phyloP scores from a whole-genome alignment of 2,113 vertebrate species.

The Microcebus lehilahytsara region DNA sequence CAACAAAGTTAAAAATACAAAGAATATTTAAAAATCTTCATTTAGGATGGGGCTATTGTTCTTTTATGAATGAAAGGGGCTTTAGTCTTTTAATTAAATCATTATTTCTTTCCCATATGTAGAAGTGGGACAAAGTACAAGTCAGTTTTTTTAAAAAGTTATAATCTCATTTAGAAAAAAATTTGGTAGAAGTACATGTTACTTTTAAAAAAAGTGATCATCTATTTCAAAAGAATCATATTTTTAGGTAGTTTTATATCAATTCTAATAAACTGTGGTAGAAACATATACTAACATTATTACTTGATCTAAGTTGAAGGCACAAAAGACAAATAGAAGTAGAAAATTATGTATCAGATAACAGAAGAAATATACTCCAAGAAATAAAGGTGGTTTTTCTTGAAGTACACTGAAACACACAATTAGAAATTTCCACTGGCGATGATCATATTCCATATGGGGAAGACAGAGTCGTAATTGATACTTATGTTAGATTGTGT shows the following conservation, averaged over 20 bases:
- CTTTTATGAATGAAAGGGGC: not conserved
- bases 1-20: not conserved
- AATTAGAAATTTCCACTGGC: not conserved
- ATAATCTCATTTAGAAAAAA: slow-evolving; percentile 10
- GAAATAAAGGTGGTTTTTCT: not conserved
- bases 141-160: not conserved
- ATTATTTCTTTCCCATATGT: slow-evolving; percentile 32
- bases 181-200: not conserved
- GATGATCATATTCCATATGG: not conserved
- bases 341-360: not conserved
- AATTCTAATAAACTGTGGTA: not conserved
- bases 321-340: not conserved
- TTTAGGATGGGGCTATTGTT: not conserved
- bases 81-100: not conserved
- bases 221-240: not conserved
- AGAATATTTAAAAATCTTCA: not conserved
- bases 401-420: not conserved
- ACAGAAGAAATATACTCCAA: not conserved
- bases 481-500: not conserved
- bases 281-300: not conserved
- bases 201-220: not conserved
- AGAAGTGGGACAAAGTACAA: not conserved
- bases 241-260: not conserved
- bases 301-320: not conserved
- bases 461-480: not conserved